Evolutionary conservation across 2,113 vertebrate species (phyloP).

Genomic region (Barnardius zonarius): DNA sequence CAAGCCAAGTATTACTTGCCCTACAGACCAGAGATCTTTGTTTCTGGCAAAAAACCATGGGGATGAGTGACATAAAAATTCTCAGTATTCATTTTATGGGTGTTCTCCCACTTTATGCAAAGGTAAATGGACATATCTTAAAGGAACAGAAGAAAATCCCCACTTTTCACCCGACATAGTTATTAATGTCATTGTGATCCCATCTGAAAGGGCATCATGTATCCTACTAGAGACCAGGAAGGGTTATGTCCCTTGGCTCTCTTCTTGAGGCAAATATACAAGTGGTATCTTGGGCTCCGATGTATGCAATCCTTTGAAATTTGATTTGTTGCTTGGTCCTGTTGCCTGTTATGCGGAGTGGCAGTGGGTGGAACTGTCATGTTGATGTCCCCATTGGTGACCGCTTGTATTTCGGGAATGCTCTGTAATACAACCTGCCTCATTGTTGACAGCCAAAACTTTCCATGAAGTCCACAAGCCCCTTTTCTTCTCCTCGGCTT

Average conservation of each 20-base stretch:
- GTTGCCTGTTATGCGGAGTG: neutral
- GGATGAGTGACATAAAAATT: neutral
- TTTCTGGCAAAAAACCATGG: neutral
- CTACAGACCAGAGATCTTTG: neutral
- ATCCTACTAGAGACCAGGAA: neutral
- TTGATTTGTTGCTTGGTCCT: constrained; percentile 54
- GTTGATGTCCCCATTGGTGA: constrained; percentile 39
- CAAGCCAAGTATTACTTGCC: neutral
- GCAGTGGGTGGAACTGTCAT: constrained; percentile 46
- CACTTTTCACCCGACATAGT: neutral
- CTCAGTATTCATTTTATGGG: neutral
- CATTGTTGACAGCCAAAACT: constrained; percentile 60
- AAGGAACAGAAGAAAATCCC: neutral
- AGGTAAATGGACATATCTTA: neutral
- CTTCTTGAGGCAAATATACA: constrained; percentile 52
- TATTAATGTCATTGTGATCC: neutral
- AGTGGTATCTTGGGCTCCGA: constrained; percentile 57
- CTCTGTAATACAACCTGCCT: constrained; percentile 59
- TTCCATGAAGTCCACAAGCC: constrained; percentile 38
- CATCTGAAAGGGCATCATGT: neutral
- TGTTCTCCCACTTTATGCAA: neutral
- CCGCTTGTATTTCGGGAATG: constrained; percentile 50
- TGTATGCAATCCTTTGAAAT: constrained; percentile 66
- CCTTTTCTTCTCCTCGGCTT: constrained; percentile 17
- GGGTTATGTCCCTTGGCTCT: constrained; percentile 10